A percentile compares a stretch with the other conserved stretches of the same genome.
These are phyloP conservation scores for Eonycteris spelaea DNA, from an alignment of 2,113 vertebrate species.

Conservation along the genomic window DNA sequence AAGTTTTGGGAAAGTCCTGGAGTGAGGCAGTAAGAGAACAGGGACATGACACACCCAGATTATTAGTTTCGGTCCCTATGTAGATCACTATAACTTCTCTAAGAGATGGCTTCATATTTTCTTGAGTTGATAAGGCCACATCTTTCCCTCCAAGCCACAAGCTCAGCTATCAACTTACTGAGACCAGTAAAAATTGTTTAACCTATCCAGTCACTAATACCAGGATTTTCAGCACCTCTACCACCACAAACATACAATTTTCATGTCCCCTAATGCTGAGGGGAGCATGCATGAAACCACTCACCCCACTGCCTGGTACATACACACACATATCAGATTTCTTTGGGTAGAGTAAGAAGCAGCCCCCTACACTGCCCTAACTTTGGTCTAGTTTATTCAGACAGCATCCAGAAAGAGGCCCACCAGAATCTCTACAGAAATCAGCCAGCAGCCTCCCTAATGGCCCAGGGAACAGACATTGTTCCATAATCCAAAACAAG, in stretches of 20 bases:
- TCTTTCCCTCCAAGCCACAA: slow-evolving; percentile 41
- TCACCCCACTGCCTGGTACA: background rate
- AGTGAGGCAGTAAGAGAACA: background rate
- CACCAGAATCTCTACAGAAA: slow-evolving; percentile 15
- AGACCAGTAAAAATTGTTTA: slow-evolving; percentile 40
- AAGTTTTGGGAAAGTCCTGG: background rate
- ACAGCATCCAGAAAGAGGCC: slow-evolving; percentile 3
- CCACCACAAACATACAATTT: background rate
- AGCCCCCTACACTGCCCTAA: background rate
- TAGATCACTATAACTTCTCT: slow-evolving; percentile 30
- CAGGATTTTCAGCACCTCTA: slow-evolving; percentile 15
- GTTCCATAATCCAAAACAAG: slow-evolving; percentile 20
- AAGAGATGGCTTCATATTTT: slow-evolving; percentile 4
- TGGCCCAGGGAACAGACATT: background rate
- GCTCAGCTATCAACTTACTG: slow-evolving; percentile 35
- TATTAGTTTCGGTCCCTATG: background rate
- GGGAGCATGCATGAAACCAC: background rate
- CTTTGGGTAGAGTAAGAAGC: background rate
- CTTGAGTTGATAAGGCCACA: slow-evolving; percentile 47
- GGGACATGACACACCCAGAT: background rate
- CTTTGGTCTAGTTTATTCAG: slow-evolving; percentile 22
- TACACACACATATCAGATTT: background rate
- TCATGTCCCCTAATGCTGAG: background rate
- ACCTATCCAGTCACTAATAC: background rate
- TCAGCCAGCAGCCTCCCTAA: background rate